Evolutionary conservation across 2,113 vertebrate species (phyloP).

Genomic region (Rattus rattus): DNA sequence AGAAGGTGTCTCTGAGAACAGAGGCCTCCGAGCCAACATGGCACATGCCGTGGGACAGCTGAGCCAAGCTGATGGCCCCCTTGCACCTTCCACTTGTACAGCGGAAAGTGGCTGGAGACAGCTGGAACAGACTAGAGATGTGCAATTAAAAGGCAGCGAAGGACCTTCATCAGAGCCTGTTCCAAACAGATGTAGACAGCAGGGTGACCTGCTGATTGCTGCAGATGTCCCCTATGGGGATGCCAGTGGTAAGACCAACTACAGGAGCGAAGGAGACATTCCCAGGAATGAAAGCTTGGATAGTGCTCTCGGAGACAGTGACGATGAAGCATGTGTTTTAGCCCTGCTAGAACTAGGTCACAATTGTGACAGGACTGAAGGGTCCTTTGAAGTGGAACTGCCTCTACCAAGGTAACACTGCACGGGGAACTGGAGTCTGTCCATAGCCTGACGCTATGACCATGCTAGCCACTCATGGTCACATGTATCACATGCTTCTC

Average conservation of each 20-base stretch:
- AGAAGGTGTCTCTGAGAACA: constrained; percentile 42
- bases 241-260: constrained; percentile 71
- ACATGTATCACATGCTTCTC: rapidly evolving
- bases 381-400: constrained; percentile 88
- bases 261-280: constrained; percentile 86
- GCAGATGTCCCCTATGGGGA: constrained; percentile 85
- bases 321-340: constrained; percentile 85
- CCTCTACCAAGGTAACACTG: constrained; percentile 89
- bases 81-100: neutral
- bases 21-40: constrained; percentile 58
- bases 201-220: constrained; percentile 66
- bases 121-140: constrained; percentile 56
- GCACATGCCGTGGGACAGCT: neutral
- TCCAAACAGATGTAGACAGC: constrained; percentile 60
- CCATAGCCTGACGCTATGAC: neutral
- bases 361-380: constrained; percentile 69
- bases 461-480: rapidly evolving
- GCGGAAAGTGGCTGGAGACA: neutral
- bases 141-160: constrained; percentile 24
- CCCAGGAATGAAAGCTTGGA: constrained; percentile 91
- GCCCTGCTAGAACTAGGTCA: neutral
- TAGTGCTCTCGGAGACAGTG: constrained; percentile 91
- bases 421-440: neutral
- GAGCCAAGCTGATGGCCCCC: neutral
- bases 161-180: neutral